Evolutionary conservation across 1,140 invertebrate genomes (phyloP), one percentile per base, ranked within the genome.

Genomic region (Eueides isabella): DNA sequence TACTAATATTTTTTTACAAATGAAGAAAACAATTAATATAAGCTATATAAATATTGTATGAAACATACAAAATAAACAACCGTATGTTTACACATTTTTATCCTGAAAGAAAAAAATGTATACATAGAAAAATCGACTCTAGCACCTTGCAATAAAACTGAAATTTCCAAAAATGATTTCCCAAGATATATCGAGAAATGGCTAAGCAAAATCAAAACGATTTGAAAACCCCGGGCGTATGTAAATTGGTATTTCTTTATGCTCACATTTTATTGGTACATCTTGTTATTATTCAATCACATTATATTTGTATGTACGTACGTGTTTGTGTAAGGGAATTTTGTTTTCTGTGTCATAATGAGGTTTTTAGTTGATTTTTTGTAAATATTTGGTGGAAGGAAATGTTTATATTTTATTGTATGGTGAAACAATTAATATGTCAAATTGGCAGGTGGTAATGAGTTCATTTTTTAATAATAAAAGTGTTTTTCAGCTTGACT

Each of bases 141-240:
- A 69, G 41, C 0, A 1, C 19, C 9, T 11, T 6, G 14, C 5
- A 6, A 61, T 33, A 76, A n/a, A 61, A 12, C 12, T 6, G 19
- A 28, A 64, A 67, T 61, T 48, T 12, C 7, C 29, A 30, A 14
- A 35, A 16, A 5, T 1, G 1, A 14, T 48, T 41, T 48, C 48
- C 68, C 28, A 71, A 61, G 73, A 73, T 73, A 38, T 74, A 84
- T 84, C 78, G 82, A 80, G 81, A 82, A 88, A 88, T 87, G 84
- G 85, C 85, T 82, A 87, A 88, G 88, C 85, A 88, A 90, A 87
- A 90, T 88, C 85, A 88, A 87, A 87, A 84, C 85, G 80, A 81
- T 80, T 72, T 73, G 66, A 65, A 35, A 79, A 67, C 74, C 67
- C 61, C 78, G 65, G 77, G 72, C 76, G 29, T 64, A 85, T 83